A percentile compares a stretch with the other conserved stretches of the same genome.
These are phyloP conservation scores for Coregonus ussuriensis DNA, from an alignment of 2,797 vertebrate species.

Conservation along the genomic window DNA sequence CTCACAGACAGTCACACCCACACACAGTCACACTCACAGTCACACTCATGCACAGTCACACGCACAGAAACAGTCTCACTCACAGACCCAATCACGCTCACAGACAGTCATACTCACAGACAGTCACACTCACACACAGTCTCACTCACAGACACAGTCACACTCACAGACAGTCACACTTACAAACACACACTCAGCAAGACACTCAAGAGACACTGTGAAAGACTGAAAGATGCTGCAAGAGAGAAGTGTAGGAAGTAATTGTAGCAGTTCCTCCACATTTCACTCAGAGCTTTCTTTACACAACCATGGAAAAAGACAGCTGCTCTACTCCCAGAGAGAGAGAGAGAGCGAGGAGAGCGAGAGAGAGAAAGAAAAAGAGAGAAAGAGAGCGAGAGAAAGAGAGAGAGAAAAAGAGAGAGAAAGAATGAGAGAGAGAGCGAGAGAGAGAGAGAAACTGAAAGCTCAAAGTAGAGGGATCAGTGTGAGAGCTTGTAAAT, in stretches of 20 bases:
- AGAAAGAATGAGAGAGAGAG: background rate
- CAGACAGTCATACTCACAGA: background rate
- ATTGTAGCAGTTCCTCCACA: too few relatives aligned
- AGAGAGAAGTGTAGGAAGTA: too few relatives aligned
- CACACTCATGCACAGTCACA: background rate
- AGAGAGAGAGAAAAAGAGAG: background rate
- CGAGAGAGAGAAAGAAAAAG: background rate
- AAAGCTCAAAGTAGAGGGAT: background rate
- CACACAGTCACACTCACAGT: background rate
- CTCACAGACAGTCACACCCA: background rate
- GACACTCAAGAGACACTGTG: too few relatives aligned
- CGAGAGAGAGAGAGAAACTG: background rate
- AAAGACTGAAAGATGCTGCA: too few relatives aligned
- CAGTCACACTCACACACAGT: conserved; percentile 9
- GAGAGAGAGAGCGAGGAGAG: background rate
- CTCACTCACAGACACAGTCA: conserved; percentile 17
- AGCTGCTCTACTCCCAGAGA: background rate
- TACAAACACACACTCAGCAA: background rate
- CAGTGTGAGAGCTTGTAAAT: background rate
- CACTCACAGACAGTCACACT: background rate
- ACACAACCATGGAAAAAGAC: too few relatives aligned
- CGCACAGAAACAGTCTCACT: background rate
- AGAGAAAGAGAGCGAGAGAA: too few relatives aligned
- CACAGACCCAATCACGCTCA: background rate
- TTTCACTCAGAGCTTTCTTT: too few relatives aligned